Percentiles rank a stretch among this genome's conserved stretches.
These are phyloP conservation scores for Podarcis cretensis DNA, from an alignment of 2,113 vertebrate genomes.

Conservation along the genomic window DNA sequence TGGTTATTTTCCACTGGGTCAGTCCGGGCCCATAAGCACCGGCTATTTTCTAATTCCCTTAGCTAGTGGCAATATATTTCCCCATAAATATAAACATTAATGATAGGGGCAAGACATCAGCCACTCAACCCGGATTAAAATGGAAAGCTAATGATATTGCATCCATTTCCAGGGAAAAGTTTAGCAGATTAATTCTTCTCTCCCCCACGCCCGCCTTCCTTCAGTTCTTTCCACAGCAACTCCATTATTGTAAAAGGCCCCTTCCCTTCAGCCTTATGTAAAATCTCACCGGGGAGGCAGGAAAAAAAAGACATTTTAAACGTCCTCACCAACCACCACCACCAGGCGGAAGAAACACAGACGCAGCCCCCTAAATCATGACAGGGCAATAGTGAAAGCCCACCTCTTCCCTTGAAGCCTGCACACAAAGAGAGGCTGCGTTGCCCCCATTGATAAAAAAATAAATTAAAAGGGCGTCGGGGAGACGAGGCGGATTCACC, in stretches of 20 bases:
- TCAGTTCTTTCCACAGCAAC: background rate
- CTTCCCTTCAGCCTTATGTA: background rate
- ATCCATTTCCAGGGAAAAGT: background rate
- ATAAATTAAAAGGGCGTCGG: background rate
- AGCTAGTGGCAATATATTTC: background rate
- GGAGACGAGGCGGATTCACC: no score
- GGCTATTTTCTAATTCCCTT: background rate
- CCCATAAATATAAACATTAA: background rate
- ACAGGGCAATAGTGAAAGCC: background rate
- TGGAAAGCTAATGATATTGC: background rate
- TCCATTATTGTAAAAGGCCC: background rate
- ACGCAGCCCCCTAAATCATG: background rate
- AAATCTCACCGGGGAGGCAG: background rate
- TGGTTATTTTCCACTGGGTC: background rate
- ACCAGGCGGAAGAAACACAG: background rate
- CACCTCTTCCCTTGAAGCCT: background rate
- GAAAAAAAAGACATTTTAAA: background rate
- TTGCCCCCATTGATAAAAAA: background rate
- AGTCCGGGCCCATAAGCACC: background rate
- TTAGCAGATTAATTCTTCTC: background rate
- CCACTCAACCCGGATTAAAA: background rate
- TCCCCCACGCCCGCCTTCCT: background rate
- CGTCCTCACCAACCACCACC: background rate
- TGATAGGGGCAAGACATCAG: no score
- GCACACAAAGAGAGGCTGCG: slow-evolving; percentile 10